Evolutionary conservation across 2,888 invertebrate genomes (phyloP).

Genomic region (Apotomis turbidana): DNA sequence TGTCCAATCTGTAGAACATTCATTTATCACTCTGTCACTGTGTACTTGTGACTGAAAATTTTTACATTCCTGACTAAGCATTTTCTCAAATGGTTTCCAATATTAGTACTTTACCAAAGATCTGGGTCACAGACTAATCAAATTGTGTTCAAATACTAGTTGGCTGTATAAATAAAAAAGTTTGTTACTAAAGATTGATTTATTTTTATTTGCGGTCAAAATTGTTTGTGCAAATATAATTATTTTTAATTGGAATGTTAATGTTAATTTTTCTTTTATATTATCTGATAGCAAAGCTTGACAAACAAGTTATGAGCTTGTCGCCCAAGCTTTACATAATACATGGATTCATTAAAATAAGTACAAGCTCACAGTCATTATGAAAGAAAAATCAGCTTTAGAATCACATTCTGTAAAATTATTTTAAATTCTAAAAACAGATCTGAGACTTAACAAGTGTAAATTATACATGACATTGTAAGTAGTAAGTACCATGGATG

Average conservation of each 20-base stretch:
- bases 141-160: neutral
- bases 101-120: slow-evolving; percentile 36
- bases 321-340: no score
- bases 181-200: neutral
- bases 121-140: slow-evolving; percentile 6
- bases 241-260: slow-evolving; percentile 2
- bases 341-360: no score
- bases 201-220: neutral
- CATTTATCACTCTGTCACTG: slow-evolving; percentile 81
- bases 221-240: slow-evolving; percentile 15
- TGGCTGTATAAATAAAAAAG: slow-evolving; percentile 4
- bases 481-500: no score
- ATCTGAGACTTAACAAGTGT: no score
- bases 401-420: no score
- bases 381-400: no score
- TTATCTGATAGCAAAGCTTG: no score
- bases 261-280: neutral
- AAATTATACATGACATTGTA: no score
- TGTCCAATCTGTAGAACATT: slow-evolving; percentile 83
- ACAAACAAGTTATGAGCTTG: no score
- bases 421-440: no score
- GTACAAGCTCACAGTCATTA: no score
- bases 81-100: slow-evolving; percentile 38
- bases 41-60: slow-evolving; percentile 73
- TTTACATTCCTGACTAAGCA: slow-evolving; percentile 35